These are phyloP conservation scores for Chloroceryle aenea DNA, from an alignment of 2,113 vertebrate species.

Conservation along the genomic window DNA sequence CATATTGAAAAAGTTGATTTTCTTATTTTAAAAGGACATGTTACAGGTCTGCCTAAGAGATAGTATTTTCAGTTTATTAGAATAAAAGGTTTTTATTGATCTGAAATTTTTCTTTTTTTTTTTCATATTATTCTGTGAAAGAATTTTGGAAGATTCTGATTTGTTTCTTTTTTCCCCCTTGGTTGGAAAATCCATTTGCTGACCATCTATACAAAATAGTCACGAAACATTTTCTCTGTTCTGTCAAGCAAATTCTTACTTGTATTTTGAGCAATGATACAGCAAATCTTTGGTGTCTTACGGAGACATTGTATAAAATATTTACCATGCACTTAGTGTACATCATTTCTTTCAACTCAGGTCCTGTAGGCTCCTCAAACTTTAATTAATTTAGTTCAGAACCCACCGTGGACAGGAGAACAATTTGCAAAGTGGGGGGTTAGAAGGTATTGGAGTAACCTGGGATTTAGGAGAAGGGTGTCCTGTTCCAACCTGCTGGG, in stretches of 20 bases:
- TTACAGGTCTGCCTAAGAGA: not conserved
- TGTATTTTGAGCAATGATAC: not conserved
- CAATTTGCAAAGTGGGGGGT: not conserved
- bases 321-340: conserved; percentile 16
- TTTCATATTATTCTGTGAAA: not conserved
- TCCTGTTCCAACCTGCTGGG: not conserved
- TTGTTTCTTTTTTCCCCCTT: not conserved
- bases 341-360: not conserved
- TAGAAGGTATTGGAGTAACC: not conserved
- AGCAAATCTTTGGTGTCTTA: not conserved
- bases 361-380: not conserved
- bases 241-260: not conserved
- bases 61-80: not conserved
- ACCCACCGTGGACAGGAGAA: not conserved
- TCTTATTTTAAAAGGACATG: not conserved
- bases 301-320: not conserved
- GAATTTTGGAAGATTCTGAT: not conserved
- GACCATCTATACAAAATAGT: not conserved
- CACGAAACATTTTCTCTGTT: not conserved
- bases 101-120: not conserved
- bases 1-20: not conserved
- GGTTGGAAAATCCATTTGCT: not conserved
- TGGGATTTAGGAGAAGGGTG: not conserved
- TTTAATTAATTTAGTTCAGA: not conserved
- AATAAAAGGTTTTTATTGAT: not conserved